These are phyloP conservation scores for Eulemur rufifrons DNA, from an alignment of 2,113 vertebrate species.

Conservation along the genomic window DNA sequence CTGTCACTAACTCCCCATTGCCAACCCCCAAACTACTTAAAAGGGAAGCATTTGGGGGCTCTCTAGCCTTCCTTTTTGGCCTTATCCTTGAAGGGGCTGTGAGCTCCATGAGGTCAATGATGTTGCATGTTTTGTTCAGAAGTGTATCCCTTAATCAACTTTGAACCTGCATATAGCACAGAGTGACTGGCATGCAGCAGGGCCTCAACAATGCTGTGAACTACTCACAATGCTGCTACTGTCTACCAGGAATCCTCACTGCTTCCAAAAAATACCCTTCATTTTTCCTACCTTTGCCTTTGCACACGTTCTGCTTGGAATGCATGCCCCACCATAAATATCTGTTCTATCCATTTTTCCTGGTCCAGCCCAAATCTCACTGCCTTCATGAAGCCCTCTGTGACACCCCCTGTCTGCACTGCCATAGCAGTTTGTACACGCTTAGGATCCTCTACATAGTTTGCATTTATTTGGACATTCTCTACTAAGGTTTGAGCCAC, in stretches of 20 bases:
- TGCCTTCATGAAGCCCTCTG: background rate
- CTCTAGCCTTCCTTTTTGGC: background rate
- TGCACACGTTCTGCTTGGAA: background rate
- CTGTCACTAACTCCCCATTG: background rate
- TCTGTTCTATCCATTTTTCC: background rate
- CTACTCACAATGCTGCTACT: background rate
- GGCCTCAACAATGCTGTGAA: background rate
- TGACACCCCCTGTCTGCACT: background rate
- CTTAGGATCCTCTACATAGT: background rate
- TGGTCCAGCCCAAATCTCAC: background rate
- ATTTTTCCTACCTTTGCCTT: background rate
- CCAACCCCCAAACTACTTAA: background rate
- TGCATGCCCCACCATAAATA: background rate
- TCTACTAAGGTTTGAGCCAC: background rate
- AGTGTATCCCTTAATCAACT: no score
- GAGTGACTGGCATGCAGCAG: background rate
- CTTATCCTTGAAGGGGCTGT: background rate
- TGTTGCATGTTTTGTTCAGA: background rate
- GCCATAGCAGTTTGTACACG: no score
- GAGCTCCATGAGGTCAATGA: background rate
- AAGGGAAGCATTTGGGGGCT: background rate
- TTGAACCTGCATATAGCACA: background rate
- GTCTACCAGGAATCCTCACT: background rate
- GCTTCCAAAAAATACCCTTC: background rate
- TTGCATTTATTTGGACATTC: background rate